These are phyloP conservation scores for Amaurobius ferox DNA, from an alignment of 2,888 invertebrate species.

Conservation along the genomic window DNA sequence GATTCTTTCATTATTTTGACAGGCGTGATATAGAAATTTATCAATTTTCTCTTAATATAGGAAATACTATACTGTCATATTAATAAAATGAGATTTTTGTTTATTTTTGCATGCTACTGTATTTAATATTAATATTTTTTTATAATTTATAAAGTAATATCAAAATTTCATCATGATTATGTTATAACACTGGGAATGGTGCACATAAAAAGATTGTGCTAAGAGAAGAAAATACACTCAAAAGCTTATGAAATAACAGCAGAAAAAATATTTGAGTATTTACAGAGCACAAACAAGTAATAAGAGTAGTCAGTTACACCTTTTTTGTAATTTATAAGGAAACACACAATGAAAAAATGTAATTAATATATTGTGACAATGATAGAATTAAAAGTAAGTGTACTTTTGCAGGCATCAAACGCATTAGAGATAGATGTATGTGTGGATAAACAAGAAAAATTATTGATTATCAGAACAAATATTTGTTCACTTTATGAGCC, in stretches of 20 bases:
- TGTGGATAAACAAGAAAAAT: too few relatives aligned
- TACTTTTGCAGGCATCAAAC: not conserved
- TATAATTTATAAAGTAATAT: not conserved
- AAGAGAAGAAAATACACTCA: constrained; percentile 31
- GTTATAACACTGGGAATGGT: constrained; percentile 46
- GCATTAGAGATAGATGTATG: too few relatives aligned
- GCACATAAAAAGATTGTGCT: constrained; percentile 53
- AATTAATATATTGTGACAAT: constrained; percentile 55
- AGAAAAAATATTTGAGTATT: constrained; percentile 42
- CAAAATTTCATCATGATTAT: not conserved
- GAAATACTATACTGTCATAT: too few relatives aligned
- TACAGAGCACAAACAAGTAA: constrained; percentile 59
- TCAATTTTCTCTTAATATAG: too few relatives aligned
- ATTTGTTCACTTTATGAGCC: too few relatives aligned
- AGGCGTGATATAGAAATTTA: too few relatives aligned
- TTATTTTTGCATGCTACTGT: not conserved
- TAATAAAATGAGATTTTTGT: too few relatives aligned
- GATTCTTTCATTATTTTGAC: too few relatives aligned
- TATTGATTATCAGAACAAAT: too few relatives aligned
- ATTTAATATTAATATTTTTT: not conserved
- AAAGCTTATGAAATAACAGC: constrained; percentile 41
- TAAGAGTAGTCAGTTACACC: constrained; percentile 31
- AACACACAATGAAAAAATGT: constrained; percentile 63
- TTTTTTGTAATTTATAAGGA: constrained; percentile 30
- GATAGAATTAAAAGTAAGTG: constrained; percentile 8